phyloP scores from a whole-genome alignment of 2,797 vertebrate species.

The Glossophaga mutica region DNA sequence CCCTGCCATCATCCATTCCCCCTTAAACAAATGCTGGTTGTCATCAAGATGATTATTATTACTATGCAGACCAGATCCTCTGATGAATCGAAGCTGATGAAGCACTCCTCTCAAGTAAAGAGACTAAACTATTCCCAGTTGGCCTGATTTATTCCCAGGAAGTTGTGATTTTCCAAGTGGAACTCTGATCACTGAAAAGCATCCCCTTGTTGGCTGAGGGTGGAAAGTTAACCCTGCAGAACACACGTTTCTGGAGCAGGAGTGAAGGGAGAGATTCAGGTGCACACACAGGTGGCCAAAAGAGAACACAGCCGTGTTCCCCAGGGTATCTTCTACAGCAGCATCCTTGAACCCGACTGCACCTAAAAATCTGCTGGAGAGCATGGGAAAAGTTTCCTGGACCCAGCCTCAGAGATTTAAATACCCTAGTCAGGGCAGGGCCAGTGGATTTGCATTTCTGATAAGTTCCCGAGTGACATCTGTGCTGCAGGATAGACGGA shows the following conservation, averaged over 20 bases:
- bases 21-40: constrained; percentile 61
- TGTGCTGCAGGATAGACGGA: background rate
- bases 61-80: constrained; percentile 35
- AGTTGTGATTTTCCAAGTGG: constrained; percentile 60
- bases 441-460: background rate
- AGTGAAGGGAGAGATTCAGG: background rate
- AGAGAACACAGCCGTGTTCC: background rate
- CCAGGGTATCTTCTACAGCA: fast-evolving
- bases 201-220: background rate
- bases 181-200: constrained; percentile 8
- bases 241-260: background rate
- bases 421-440: background rate
- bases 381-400: background rate
- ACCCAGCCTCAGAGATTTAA: background rate
- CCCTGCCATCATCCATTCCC: constrained; percentile 31
- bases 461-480: background rate
- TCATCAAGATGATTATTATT: constrained; percentile 54
- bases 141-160: constrained; percentile 61
- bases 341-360: background rate
- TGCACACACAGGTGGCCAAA: background rate
- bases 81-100: constrained; percentile 50
- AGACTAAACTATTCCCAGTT: constrained; percentile 53
- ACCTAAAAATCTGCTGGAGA: background rate
- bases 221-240: constrained; percentile 36
- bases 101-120: constrained; percentile 56